These are phyloP conservation scores for Drosophila basisetae DNA, from an alignment of 2,888 invertebrate genomes.

Conservation along the genomic window DNA sequence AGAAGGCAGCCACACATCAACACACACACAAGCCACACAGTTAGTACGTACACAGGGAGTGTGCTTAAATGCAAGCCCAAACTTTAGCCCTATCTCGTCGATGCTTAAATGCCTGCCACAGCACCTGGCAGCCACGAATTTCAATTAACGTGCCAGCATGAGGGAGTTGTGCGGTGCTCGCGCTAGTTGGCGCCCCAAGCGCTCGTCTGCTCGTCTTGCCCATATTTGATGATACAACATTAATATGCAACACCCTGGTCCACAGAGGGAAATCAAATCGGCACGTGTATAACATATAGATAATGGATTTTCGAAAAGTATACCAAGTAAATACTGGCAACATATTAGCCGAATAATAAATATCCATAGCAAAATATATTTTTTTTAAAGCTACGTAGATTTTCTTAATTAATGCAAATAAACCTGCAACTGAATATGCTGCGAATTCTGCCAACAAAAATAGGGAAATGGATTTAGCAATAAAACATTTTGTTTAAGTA, in stretches of 20 bases:
- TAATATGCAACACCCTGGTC: slow-evolving; percentile 49
- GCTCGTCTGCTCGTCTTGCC: slow-evolving; percentile 23
- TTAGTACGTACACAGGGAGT: slow-evolving; percentile 1
- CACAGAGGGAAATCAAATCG: background rate
- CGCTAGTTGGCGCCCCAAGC: slow-evolving; percentile 39
- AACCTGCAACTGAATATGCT: background rate
- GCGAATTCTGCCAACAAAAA: background rate
- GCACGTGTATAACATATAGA: background rate
- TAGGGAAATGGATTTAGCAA: background rate
- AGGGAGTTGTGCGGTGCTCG: slow-evolving; percentile 38
- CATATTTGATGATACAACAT: slow-evolving; percentile 72
- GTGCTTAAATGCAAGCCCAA: slow-evolving; percentile 43
- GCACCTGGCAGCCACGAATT: slow-evolving; percentile 75
- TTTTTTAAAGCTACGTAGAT: background rate
- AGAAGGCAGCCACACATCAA: slow-evolving; percentile 21
- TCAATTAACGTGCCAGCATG: slow-evolving; percentile 76
- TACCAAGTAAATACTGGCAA: background rate
- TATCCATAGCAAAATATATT: background rate
- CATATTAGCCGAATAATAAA: background rate
- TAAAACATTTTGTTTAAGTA: background rate
- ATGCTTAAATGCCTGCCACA: slow-evolving; percentile 46
- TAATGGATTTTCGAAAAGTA: slow-evolving; percentile 1
- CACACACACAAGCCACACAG: slow-evolving; percentile 17
- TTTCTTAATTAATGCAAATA: background rate
- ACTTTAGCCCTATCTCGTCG: slow-evolving; percentile 36